phyloP scores from a whole-genome alignment of 1,140 invertebrate genomes.

The Ephestia elutella region DNA sequence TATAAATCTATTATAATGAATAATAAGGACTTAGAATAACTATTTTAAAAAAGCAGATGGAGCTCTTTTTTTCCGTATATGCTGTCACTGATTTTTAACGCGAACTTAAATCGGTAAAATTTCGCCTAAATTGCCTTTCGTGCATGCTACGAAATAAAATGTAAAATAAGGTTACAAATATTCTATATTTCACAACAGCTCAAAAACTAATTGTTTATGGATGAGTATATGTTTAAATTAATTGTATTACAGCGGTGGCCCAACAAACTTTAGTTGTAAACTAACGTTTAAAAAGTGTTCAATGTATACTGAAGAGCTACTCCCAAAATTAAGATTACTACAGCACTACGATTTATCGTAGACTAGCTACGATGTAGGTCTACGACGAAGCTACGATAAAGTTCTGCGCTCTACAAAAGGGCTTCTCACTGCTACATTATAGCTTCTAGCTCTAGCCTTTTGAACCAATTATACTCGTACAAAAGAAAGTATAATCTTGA shows the following conservation, averaged over 20 bases:
- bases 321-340: background rate
- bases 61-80: no score
- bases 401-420: background rate
- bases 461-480: background rate
- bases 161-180: conserved; percentile 12
- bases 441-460: background rate
- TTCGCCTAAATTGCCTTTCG: conserved; percentile 43
- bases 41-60: no score
- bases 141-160: conserved; percentile 33
- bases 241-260: conserved; percentile 18
- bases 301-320: conserved; percentile 3
- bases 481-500: background rate
- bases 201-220: conserved; percentile 13
- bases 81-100: background rate
- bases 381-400: background rate
- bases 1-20: no score
- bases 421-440: background rate
- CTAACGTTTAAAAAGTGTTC: conserved; percentile 1
- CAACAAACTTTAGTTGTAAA: conserved; percentile 1
- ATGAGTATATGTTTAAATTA: conserved; percentile 10
- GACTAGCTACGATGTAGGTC: background rate
- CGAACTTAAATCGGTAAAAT: conserved; percentile 15
- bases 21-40: no score
- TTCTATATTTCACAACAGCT: conserved; percentile 22
- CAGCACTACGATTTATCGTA: background rate